These are phyloP conservation scores for Drosophila orena DNA, from an alignment of 1,140 invertebrate genomes.

Conservation along the genomic window DNA sequence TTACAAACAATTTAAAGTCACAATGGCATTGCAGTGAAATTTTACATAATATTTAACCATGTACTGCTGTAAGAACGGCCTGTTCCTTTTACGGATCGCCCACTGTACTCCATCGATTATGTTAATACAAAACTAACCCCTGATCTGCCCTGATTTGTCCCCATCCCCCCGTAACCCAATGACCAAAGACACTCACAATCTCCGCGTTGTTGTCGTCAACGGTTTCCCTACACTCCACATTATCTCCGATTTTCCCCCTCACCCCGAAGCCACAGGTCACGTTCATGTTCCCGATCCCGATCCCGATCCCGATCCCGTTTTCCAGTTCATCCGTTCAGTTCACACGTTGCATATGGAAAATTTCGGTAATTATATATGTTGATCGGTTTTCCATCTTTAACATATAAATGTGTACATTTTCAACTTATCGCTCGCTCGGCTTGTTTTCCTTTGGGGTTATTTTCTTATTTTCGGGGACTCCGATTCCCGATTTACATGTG, in stretches of 20 bases:
- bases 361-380: conserved; percentile 59
- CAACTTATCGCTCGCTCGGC: conserved; percentile 19
- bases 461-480: not conserved
- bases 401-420: conserved; percentile 66
- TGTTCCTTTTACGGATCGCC: not conserved
- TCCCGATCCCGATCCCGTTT: not conserved
- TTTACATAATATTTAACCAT: too few species aligned
- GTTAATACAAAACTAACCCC: conserved; percentile 65
- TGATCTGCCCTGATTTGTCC: conserved; percentile 32
- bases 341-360: conserved; percentile 68
- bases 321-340: conserved; percentile 29
- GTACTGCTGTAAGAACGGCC: too few species aligned
- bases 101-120: conserved; percentile 70
- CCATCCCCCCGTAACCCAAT: conserved; percentile 30
- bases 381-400: conserved; percentile 67
- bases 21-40: too few species aligned
- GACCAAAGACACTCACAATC: conserved; percentile 69
- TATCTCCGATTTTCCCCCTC: conserved; percentile 39
- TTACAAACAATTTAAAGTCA: too few species aligned
- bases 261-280: conserved; percentile 7
- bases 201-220: conserved; percentile 54
- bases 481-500: conserved; percentile 38
- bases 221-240: conserved; percentile 32
- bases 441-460: conserved; percentile 13
- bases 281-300: conserved; percentile 1